Evolutionary conservation across 92 coral and sea anemone genomes (phyloP).

Genomic region (Desmophyllum pertusum): DNA sequence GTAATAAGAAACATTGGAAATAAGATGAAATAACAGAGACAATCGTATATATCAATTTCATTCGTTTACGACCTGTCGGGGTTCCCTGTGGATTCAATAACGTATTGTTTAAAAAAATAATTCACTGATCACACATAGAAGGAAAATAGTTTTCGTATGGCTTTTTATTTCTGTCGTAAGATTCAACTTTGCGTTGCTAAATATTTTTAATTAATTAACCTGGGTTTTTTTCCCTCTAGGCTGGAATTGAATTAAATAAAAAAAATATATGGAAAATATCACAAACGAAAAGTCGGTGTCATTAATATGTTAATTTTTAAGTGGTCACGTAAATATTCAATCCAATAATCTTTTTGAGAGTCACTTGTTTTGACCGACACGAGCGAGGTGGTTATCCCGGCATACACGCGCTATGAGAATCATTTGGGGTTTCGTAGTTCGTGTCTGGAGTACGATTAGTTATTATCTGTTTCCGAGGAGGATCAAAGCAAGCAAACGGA

Average conservation of each 20-base stretch:
- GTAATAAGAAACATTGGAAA: too few relatives aligned
- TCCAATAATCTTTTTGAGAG: background rate
- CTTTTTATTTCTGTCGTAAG: too few relatives aligned
- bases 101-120: background rate
- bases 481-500: background rate
- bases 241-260: background rate
- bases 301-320: slow-evolving; percentile 21
- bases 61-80: too few relatives aligned
- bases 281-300: background rate
- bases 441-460: background rate
- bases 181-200: too few relatives aligned
- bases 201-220: background rate
- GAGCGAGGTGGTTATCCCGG: background rate
- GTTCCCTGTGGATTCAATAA: background rate
- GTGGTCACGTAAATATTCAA: slow-evolving; percentile 13
- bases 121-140: background rate
- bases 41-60: background rate
- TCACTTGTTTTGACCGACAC: slow-evolving; percentile 4
- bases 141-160: too few relatives aligned
- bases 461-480: background rate
- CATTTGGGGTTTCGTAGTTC: slow-evolving; percentile 21
- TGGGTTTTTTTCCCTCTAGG: too few relatives aligned
- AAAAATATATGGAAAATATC: background rate
- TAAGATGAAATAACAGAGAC: background rate
- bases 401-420: background rate